Conservation (phyloP, 2,888 invertebrate species). For the Trachelus troglodyta region DNA sequence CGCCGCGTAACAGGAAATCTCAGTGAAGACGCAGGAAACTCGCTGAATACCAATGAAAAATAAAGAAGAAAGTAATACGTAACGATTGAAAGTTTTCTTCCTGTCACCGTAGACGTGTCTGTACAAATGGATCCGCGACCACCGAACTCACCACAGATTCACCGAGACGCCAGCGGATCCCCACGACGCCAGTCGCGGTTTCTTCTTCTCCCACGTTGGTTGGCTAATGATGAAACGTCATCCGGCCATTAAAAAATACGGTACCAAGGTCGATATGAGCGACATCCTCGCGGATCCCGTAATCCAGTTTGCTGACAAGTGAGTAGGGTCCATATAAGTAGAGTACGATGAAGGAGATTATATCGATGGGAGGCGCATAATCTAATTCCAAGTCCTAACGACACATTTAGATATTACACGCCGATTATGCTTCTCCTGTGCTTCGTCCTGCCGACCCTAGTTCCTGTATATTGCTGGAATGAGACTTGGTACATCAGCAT, state of each 20-base stretch:
- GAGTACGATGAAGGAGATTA: not conserved
- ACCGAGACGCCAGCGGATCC: constrained; percentile 86
- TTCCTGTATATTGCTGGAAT: constrained; percentile 72
- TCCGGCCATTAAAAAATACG: constrained; percentile 83
- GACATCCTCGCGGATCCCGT: constrained; percentile 86
- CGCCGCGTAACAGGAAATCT: too few relatives aligned
- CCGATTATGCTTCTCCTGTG: constrained; percentile 68
- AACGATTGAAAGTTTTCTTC: too few relatives aligned
- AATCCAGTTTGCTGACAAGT: constrained; percentile 82
- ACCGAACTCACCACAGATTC: constrained; percentile 81
- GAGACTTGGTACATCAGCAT: constrained; percentile 65
- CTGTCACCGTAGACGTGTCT: constrained; percentile 46
- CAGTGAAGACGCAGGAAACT: too few relatives aligned
- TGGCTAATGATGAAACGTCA: constrained; percentile 95
- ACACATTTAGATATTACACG: constrained; percentile 67
- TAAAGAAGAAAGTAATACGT: too few relatives aligned
- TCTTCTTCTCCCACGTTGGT: constrained; percentile 94
- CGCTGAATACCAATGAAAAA: too few relatives aligned
- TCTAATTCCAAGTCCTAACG: not conserved
- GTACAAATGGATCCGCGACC: constrained; percentile 65
- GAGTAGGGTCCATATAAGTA: constrained; percentile 46
- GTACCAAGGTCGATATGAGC: constrained; percentile 83
- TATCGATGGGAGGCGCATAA: not conserved
- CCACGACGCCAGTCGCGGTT: constrained; percentile 85
- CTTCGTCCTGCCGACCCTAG: constrained; percentile 70